A percentile compares a stretch with the other conserved stretches of the same genome.
phyloP scores from a whole-genome alignment of 2,888 invertebrate species.

The Sinotaia quadrata region DNA sequence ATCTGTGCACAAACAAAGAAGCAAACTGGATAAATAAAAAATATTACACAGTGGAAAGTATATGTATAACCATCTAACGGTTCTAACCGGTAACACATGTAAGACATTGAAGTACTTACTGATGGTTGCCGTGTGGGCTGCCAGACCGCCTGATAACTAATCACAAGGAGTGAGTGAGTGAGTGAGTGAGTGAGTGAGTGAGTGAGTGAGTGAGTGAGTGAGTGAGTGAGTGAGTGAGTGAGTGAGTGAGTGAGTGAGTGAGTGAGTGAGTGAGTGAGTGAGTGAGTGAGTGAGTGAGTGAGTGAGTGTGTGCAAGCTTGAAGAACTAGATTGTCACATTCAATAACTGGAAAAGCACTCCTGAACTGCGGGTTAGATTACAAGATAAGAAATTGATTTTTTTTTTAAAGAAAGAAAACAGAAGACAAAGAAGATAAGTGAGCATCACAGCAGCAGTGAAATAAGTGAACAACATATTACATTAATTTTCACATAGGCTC shows the following conservation, averaged over 20 bases:
- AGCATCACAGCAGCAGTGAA: not conserved
- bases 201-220: too few relatives aligned
- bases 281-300: not conserved
- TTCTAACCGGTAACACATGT: too few relatives aligned
- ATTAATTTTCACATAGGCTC: too few relatives aligned
- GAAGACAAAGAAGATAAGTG: not conserved
- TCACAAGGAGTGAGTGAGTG: too few relatives aligned
- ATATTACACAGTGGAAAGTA: too few relatives aligned
- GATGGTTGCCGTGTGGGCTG: too few relatives aligned
- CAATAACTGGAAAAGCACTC: not conserved
- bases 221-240: not conserved
- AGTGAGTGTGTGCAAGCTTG: not conserved
- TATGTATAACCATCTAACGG: too few relatives aligned
- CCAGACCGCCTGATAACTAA: too few relatives aligned
- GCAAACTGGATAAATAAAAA: not conserved
- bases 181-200: constrained; percentile 16
- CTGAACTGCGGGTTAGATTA: not conserved
- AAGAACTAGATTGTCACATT: not conserved
- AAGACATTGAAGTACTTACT: too few relatives aligned
- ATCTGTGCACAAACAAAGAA: constrained; percentile 37
- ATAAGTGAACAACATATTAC: too few relatives aligned
- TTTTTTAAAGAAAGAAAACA: too few relatives aligned
- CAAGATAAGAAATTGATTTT: too few relatives aligned
- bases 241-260: constrained; percentile 1
- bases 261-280: not conserved